These are phyloP conservation scores for Anastatus disparis DNA, from an alignment of 1,140 invertebrate species.

Conservation along the genomic window DNA sequence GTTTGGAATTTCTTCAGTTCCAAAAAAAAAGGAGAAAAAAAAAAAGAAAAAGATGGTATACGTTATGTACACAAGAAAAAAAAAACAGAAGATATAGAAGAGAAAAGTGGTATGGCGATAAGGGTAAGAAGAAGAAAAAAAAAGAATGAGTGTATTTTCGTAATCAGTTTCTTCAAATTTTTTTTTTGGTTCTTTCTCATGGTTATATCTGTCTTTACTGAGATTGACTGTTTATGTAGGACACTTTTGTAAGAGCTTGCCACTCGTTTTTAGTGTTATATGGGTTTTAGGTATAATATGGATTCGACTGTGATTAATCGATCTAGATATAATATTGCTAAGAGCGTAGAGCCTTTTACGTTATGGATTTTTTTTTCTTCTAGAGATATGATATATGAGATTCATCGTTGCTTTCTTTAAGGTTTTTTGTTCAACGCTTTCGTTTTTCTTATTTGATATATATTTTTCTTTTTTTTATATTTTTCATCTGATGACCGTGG, in stretches of 20 bases:
- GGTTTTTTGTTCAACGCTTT: not conserved
- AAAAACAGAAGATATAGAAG: too few species aligned
- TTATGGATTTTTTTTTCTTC: slow-evolving; percentile 4
- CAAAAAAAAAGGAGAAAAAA: too few species aligned
- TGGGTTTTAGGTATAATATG: too few species aligned
- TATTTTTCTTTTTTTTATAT: too few species aligned
- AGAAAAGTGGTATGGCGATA: not conserved
- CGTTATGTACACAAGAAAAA: not conserved
- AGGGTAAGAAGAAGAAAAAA: not conserved
- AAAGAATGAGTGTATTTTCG: too few species aligned
- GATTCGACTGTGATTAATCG: slow-evolving; percentile 35
- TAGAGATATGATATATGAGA: slow-evolving; percentile 27
- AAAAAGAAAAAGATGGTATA: not conserved
- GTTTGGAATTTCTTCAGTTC: slow-evolving; percentile 8
- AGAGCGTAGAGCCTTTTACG: too few species aligned
- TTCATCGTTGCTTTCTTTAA: slow-evolving; percentile 8
- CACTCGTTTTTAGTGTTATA: slow-evolving; percentile 10
- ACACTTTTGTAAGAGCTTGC: slow-evolving; percentile 34
- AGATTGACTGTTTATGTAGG: slow-evolving; percentile 36
- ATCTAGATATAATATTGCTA: slow-evolving; percentile 23
- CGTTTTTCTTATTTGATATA: too few species aligned
- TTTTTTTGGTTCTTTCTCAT: not conserved
- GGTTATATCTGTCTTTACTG: too few species aligned
- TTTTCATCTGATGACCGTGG: too few species aligned
- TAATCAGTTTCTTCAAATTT: slow-evolving; percentile 21